These are phyloP conservation scores for Cotesia chilonis DNA, from an alignment of 1,140 invertebrate genomes.

Conservation along the genomic window DNA sequence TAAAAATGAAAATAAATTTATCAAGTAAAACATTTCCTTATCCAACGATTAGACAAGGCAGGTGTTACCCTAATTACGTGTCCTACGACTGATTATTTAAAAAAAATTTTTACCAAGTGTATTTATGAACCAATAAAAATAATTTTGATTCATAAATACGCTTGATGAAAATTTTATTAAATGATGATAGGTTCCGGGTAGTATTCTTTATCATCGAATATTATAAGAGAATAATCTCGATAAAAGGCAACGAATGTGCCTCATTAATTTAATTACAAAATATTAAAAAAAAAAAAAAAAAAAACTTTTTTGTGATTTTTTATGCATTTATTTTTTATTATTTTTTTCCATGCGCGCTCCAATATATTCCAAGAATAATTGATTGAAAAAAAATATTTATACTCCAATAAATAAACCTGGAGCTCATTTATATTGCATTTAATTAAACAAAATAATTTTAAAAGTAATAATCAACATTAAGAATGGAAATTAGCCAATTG, in stretches of 20 bases:
- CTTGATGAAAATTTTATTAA: too few relatives aligned
- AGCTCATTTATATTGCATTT: constrained; percentile 25
- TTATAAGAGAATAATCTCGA: background rate
- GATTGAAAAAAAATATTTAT: background rate
- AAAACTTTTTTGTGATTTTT: too few relatives aligned
- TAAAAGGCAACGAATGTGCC: constrained; percentile 23
- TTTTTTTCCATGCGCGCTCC: background rate
- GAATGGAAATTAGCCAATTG: constrained; percentile 5
- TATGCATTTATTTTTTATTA: background rate
- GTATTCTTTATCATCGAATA: constrained; percentile 19
- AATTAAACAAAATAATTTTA: constrained; percentile 16
- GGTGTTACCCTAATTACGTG: too few relatives aligned
- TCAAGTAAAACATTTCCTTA: too few relatives aligned
- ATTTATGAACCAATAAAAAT: too few relatives aligned
- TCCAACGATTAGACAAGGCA: too few relatives aligned
- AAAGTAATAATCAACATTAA: constrained; percentile 10
- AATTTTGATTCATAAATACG: too few relatives aligned
- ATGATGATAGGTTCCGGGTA: too few relatives aligned
- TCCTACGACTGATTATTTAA: too few relatives aligned
- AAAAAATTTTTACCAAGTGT: too few relatives aligned
- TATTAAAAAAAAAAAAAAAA: background rate
- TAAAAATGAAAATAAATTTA: too few relatives aligned
- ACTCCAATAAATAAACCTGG: background rate
- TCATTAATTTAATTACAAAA: constrained; percentile 11
- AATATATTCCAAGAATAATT: background rate